Conservation (phyloP, 64 coral and sea anemone species). For the Stylophora pistillata region DNA sequence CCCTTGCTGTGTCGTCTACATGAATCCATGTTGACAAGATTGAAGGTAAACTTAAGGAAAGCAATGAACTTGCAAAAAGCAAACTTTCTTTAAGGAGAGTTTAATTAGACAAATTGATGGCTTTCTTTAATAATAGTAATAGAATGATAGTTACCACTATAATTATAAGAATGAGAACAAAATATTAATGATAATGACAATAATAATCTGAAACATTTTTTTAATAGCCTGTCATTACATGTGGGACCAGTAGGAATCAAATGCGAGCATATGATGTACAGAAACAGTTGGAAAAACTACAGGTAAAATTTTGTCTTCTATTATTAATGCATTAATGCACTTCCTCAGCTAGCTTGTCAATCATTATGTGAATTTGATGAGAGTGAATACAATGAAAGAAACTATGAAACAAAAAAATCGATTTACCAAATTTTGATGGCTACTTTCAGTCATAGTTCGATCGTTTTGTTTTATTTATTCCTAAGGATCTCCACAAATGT, state of each 20-base stretch:
- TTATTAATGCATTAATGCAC: background rate
- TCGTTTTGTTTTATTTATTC: too few species aligned
- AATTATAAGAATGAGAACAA: background rate
- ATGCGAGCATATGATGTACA: constrained; percentile 25
- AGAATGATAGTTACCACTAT: background rate
- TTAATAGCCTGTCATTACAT: constrained; percentile 15
- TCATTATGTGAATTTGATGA: too few species aligned
- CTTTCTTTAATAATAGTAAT: background rate
- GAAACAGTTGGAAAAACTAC: constrained; percentile 20
- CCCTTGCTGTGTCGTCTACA: constrained; percentile 19
- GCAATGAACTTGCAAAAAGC: background rate
- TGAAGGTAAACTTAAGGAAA: background rate
- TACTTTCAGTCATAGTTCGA: background rate
- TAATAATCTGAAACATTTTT: background rate
- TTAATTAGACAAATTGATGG: background rate
- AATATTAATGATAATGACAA: background rate
- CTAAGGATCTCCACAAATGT: too few species aligned
- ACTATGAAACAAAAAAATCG: too few species aligned
- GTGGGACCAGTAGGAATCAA: background rate
- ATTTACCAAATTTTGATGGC: too few species aligned
- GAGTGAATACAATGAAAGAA: too few species aligned
- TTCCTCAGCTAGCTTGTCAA: too few species aligned
- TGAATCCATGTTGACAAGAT: constrained; percentile 15
- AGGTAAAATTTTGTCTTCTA: background rate
- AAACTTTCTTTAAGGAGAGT: too few species aligned